Evolutionary conservation across 2,888 invertebrate genomes (phyloP).

Genomic region (Dorcus hopei): DNA sequence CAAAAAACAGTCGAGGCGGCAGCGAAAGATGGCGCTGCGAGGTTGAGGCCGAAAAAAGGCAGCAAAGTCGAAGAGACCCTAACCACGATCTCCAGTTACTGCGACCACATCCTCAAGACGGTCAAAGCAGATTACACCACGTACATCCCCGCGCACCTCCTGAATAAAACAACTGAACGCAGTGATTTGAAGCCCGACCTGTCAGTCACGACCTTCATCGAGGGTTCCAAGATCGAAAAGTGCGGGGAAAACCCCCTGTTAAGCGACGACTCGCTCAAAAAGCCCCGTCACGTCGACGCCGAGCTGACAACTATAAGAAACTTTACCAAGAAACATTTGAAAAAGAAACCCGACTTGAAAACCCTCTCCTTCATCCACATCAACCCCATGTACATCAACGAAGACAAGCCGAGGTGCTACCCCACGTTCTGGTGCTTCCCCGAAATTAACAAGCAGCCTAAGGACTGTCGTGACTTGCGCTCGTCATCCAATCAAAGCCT

Average conservation of each 20-base stretch:
- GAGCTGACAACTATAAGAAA: not conserved
- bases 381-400: slow-evolving; percentile 1
- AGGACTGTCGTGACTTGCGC: not conserved
- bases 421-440: slow-evolving; percentile 17
- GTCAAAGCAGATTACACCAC: not conserved
- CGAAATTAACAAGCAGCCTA: not conserved
- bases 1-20: not conserved
- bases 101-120: not conserved
- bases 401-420: slow-evolving; percentile 9
- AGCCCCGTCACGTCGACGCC: not conserved
- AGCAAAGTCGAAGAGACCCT: not conserved
- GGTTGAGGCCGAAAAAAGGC: not conserved
- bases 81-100: not conserved
- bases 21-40: not conserved
- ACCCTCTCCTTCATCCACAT: slow-evolving; percentile 8
- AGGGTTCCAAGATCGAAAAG: slow-evolving; percentile 6
- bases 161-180: not conserved
- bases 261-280: not conserved
- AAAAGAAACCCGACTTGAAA: slow-evolving; percentile 3
- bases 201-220: slow-evolving; percentile 3
- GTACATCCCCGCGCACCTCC: not conserved
- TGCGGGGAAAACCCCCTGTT: slow-evolving; percentile 2
- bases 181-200: not conserved
- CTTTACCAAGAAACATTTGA: not conserved
- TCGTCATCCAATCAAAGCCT: too few relatives aligned